phyloP scores from a whole-genome alignment of 2,888 invertebrate genomes.

The Sialis lutaria region DNA sequence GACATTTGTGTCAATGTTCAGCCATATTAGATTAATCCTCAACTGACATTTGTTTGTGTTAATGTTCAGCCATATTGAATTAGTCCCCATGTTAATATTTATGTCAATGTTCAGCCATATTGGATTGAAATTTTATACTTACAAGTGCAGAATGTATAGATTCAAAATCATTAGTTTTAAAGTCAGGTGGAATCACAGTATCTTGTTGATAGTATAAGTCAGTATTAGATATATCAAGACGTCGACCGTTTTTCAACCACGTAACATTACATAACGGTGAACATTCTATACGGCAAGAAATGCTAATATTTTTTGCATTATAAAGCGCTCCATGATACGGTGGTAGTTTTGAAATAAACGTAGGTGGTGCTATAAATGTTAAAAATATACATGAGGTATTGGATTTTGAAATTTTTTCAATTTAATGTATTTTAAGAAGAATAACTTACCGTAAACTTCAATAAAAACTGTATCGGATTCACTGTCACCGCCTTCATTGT shows the following conservation, averaged over 20 bases:
- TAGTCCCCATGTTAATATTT: no score
- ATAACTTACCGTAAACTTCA: slow-evolving; percentile 44
- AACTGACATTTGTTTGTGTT: no score
- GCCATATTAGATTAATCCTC: no score
- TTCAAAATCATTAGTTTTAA: slow-evolving; percentile 71
- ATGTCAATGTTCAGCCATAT: no score
- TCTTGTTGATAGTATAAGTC: slow-evolving; percentile 51
- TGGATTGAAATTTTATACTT: slow-evolving; percentile 21
- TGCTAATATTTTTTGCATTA: slow-evolving; percentile 45
- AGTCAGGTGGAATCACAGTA: slow-evolving; percentile 50
- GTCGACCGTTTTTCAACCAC: slow-evolving; percentile 66
- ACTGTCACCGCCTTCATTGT: slow-evolving; percentile 71
- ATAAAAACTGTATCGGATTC: slow-evolving; percentile 47
- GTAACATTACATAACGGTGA: slow-evolving; percentile 69
- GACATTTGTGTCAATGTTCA: no score
- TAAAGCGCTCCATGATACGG: slow-evolving; percentile 68
- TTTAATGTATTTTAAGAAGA: not conserved
- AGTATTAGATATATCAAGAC: slow-evolving; percentile 38
- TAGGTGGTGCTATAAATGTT: slow-evolving; percentile 55
- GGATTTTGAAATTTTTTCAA: no score
- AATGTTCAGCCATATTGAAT: no score
- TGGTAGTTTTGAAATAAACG: slow-evolving; percentile 68
- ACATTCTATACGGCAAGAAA: slow-evolving; percentile 80
- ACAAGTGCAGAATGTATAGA: slow-evolving; percentile 75
- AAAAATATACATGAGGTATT: no score